phyloP scores from a whole-genome alignment of 1,140 invertebrate genomes.

The Caenorhabditis brenneri region DNA sequence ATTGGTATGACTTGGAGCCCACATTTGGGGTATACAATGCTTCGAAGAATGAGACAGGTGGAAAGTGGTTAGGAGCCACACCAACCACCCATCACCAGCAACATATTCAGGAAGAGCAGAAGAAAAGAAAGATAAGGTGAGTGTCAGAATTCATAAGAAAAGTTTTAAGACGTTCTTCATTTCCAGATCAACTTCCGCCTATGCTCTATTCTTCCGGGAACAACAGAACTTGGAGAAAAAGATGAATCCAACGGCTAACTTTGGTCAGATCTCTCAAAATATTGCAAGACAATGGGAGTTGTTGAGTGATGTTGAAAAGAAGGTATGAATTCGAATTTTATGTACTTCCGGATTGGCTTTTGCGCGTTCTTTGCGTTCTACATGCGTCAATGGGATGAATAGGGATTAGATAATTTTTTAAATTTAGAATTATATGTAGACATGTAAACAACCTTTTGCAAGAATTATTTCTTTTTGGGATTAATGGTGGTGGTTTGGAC shows the following conservation, averaged over 20 bases:
- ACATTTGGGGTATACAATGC: neutral
- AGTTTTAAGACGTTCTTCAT: neutral
- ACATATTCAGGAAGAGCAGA: neutral
- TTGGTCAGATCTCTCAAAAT: slow-evolving; percentile 10
- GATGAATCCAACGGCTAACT: neutral
- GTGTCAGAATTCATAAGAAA: neutral
- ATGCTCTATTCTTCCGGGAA: slow-evolving; percentile 1
- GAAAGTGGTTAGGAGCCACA: no score
- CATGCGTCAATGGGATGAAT: no score
- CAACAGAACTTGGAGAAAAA: neutral
- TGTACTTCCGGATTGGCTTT: neutral
- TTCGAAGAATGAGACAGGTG: no score
- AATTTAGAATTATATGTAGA: no score
- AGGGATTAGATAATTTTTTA: no score
- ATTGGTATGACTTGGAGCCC: neutral
- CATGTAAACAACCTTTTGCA: no score
- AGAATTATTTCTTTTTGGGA: no score
- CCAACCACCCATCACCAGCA: no score
- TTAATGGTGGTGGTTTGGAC: no score
- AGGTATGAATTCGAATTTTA: neutral
- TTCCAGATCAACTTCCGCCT: slow-evolving; percentile 15
- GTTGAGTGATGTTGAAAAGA: neutral
- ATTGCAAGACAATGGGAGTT: neutral
- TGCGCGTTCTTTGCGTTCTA: no score
- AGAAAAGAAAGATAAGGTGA: slow-evolving; percentile 17